Conservation (phyloP, 2,113 vertebrate genomes). For the Amphiprion percula region DNA sequence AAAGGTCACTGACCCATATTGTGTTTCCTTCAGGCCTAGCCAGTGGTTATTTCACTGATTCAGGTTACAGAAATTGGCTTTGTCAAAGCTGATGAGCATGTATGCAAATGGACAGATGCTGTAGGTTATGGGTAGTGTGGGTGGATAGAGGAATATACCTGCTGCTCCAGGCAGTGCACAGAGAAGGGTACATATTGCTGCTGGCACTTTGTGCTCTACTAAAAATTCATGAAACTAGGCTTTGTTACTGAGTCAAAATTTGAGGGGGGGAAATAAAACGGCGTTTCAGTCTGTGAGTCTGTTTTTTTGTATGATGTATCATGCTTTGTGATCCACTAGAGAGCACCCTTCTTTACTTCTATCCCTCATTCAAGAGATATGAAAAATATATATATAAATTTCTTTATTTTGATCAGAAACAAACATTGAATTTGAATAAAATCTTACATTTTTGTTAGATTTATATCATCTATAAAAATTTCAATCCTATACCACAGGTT, state of each 20-base stretch:
- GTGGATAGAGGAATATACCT: conserved; percentile 27
- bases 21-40: conserved; percentile 63
- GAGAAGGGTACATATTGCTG: conserved; percentile 6
- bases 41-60: conserved; percentile 57
- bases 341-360: conserved; percentile 53
- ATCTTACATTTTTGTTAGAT: conserved; percentile 75
- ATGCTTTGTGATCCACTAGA: conserved; percentile 63
- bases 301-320: conserved; percentile 27
- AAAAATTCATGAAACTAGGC: conserved; percentile 4
- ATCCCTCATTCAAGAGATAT: neutral
- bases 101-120: conserved; percentile 56
- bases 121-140: conserved; percentile 33
- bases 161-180: conserved; percentile 30
- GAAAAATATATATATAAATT: neutral
- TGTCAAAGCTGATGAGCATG: conserved; percentile 55
- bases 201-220: conserved; percentile 18
- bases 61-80: conserved; percentile 58
- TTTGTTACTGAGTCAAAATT: conserved; percentile 16
- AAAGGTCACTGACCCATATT: conserved; percentile 80
- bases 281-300: neutral
- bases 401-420: conserved; percentile 35
- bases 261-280: neutral
- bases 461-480: conserved; percentile 89
- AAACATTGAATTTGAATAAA: conserved; percentile 58
- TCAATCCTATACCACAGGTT: conserved; percentile 87